phyloP scores from a whole-genome alignment of 2,888 invertebrate genomes.

The Aelia acuminata region DNA sequence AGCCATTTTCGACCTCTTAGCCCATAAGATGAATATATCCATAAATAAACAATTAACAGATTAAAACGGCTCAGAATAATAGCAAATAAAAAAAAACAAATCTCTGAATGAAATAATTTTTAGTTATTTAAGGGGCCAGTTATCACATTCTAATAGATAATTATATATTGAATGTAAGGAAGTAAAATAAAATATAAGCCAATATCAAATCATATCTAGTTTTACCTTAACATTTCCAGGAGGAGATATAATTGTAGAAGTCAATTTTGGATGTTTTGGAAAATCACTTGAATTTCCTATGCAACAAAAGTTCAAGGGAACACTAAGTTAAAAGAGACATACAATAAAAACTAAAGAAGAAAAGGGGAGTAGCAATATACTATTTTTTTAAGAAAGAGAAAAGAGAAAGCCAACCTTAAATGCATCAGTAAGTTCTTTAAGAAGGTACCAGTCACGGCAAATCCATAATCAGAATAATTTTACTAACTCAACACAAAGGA shows the following conservation, averaged over 20 bases:
- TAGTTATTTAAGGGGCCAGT: too few relatives aligned
- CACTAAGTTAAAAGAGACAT: neutral
- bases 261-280: conserved; percentile 60
- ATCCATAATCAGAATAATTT: too few relatives aligned
- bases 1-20: too few relatives aligned
- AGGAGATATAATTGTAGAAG: conserved; percentile 45
- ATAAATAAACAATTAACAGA: too few relatives aligned
- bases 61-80: too few relatives aligned
- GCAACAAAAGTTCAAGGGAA: conserved; percentile 8
- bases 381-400: neutral
- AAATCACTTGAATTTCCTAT: conserved; percentile 59
- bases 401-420: neutral
- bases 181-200: neutral
- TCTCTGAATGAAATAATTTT: too few relatives aligned
- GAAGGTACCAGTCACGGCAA: too few relatives aligned
- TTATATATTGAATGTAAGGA: neutral
- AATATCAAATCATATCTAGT: neutral
- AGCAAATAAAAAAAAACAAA: too few relatives aligned
- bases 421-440: too few relatives aligned
- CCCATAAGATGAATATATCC: too few relatives aligned
- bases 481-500: too few relatives aligned
- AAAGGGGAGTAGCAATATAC: neutral
- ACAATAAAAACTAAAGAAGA: neutral
- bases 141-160: too few relatives aligned
- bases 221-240: conserved; percentile 47